These are phyloP conservation scores for Drosophila macrospina DNA, from an alignment of 2,888 invertebrate genomes.

Conservation along the genomic window DNA sequence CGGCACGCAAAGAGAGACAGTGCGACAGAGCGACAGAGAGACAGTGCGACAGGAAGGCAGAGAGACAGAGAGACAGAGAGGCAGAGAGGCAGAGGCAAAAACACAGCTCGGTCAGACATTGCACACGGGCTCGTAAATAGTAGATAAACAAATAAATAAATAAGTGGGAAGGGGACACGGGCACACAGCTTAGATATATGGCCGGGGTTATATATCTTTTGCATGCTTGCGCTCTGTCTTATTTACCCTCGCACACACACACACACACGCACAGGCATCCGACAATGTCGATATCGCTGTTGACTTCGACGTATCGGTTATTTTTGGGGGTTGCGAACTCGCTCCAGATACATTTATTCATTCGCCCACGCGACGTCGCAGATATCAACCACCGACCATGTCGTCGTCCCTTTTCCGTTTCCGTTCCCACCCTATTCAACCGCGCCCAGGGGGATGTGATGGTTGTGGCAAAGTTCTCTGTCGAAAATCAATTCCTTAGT, in stretches of 20 bases:
- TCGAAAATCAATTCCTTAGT: conserved; percentile 66
- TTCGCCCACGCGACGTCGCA: conserved; percentile 48
- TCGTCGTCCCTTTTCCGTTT: not conserved
- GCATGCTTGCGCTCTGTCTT: conserved; percentile 50
- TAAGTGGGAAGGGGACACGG: conserved; percentile 38
- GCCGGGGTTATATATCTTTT: conserved; percentile 73
- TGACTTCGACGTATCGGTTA: conserved; percentile 47
- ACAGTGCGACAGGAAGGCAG: not conserved
- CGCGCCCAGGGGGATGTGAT: conserved; percentile 48
- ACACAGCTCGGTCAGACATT: conserved; percentile 18
- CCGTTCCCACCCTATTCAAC: conserved; percentile 6
- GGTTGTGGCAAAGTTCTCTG: conserved; percentile 15
- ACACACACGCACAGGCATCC: conserved; percentile 25
- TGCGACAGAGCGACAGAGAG: too few relatives aligned
- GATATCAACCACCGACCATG: conserved; percentile 63
- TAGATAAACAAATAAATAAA: conserved; percentile 77
- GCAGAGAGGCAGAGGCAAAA: not conserved
- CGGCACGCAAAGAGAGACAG: not conserved
- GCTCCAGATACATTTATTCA: conserved; percentile 67
- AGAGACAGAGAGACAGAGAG: not conserved
- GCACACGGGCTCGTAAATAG: conserved; percentile 69
- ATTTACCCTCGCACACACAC: conserved; percentile 40
- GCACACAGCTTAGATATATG: conserved; percentile 68
- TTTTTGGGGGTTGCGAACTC: conserved; percentile 59
- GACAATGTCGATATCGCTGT: conserved; percentile 37